Evolutionary conservation across 2,113 vertebrate genomes (phyloP).

Genomic region (Orycteropus afer): DNA sequence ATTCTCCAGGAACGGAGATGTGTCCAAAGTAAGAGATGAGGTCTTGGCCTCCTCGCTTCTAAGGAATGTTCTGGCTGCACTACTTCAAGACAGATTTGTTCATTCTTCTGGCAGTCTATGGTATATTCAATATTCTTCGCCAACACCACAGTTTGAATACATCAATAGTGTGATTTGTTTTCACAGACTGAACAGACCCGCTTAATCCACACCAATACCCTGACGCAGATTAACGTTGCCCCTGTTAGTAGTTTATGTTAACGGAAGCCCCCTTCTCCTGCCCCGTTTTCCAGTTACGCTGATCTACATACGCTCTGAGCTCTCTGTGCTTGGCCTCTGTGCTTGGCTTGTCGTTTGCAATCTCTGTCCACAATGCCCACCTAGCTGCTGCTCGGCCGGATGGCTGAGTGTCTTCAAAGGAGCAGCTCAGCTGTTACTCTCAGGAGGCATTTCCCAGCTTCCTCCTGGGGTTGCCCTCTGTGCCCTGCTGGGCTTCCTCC

Average conservation of each 20-base stretch:
- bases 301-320: neutral
- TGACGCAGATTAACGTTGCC: neutral
- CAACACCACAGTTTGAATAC: too few relatives aligned
- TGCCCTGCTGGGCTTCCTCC: neutral
- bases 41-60: too few relatives aligned
- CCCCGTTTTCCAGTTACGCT: rapidly evolving
- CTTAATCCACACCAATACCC: neutral
- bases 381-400: neutral
- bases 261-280: neutral
- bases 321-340: neutral
- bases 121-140: too few relatives aligned
- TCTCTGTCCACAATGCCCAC: neutral
- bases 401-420: neutral
- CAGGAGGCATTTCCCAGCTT: rapidly evolving
- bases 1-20: too few relatives aligned
- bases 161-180: neutral
- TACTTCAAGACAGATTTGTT: too few relatives aligned
- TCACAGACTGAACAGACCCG: neutral
- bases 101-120: too few relatives aligned
- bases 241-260: neutral
- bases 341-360: rapidly evolving
- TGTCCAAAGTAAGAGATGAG: too few relatives aligned
- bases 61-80: too few relatives aligned
- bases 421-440: neutral
- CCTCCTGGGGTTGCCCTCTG: rapidly evolving